phyloP scores from a whole-genome alignment of 2,888 invertebrate genomes.

The Lagria hirta region DNA sequence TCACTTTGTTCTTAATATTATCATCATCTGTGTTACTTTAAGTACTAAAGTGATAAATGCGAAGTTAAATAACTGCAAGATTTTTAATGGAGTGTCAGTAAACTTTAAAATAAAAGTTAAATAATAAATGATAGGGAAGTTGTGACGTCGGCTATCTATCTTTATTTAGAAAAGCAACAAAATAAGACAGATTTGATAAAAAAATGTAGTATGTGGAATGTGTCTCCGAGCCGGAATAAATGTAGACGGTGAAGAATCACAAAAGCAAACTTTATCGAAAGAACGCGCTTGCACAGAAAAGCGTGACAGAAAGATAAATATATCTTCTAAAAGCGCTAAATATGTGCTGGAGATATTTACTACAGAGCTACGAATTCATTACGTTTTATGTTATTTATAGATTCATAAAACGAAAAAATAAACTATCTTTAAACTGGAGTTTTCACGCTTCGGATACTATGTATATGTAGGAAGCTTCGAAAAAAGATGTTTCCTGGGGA shows the following conservation, averaged over 20 bases:
- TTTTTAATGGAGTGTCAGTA: slow-evolving; percentile 9
- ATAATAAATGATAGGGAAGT: slow-evolving; percentile 26
- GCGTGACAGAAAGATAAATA: slow-evolving; percentile 47
- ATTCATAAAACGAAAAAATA: slow-evolving; percentile 31
- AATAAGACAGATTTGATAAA: slow-evolving; percentile 25
- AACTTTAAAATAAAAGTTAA: slow-evolving; percentile 18
- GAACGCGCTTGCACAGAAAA: slow-evolving; percentile 44
- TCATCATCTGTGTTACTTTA: too few relatives aligned
- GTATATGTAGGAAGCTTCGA: too few relatives aligned
- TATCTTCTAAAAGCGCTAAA: slow-evolving; percentile 44
- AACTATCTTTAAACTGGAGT: slow-evolving; percentile 8
- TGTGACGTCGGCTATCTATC: slow-evolving; percentile 22
- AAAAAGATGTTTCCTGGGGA: slow-evolving; percentile 9
- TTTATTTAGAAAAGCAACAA: slow-evolving; percentile 28
- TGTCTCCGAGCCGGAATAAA: slow-evolving; percentile 43
- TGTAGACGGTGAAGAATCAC: slow-evolving; percentile 48
- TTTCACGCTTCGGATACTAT: slow-evolving; percentile 7
- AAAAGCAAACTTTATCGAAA: slow-evolving; percentile 49
- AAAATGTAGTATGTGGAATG: slow-evolving; percentile 41
- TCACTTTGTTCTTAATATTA: too few relatives aligned
- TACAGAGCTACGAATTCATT: slow-evolving; percentile 33
- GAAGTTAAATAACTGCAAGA: too few relatives aligned
- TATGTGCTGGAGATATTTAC: slow-evolving; percentile 37
- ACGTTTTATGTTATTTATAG: slow-evolving; percentile 36
- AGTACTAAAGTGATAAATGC: too few relatives aligned